These are phyloP conservation scores for Apodemus speciosus DNA, from an alignment of 2,113 vertebrate genomes.

Conservation along the genomic window DNA sequence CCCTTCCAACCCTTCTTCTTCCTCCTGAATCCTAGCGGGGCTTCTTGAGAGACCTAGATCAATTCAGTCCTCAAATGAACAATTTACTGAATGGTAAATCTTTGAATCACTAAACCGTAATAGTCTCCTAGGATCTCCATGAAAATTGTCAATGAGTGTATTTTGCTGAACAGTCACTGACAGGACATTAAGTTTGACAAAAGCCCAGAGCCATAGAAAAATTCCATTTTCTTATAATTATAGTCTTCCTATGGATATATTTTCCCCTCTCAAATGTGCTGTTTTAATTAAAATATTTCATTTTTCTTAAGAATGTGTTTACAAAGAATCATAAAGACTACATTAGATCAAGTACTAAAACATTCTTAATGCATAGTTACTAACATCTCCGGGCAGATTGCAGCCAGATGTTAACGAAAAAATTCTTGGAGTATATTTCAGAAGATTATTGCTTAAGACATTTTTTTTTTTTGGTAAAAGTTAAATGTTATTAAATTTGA, in stretches of 20 bases:
- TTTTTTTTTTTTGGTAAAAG: neutral
- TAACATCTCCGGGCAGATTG: neutral
- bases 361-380: slow-evolving; percentile 6
- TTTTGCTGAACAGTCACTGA: slow-evolving; percentile 40
- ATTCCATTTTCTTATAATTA: slow-evolving; percentile 41
- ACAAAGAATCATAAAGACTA: neutral
- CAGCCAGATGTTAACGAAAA: neutral
- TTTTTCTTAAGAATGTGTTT: slow-evolving; percentile 32
- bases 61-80: neutral
- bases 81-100: neutral
- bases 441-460: slow-evolving; percentile 36
- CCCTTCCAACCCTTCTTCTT: neutral
- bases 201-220: slow-evolving; percentile 2
- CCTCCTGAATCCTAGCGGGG: neutral
- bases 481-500: slow-evolving; percentile 30
- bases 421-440: neutral
- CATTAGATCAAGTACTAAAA: neutral
- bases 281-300: slow-evolving; percentile 53
- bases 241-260: neutral
- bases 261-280: slow-evolving; percentile 24
- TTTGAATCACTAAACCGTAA: slow-evolving; percentile 12
- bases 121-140: slow-evolving; percentile 1
- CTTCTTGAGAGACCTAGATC: neutral
- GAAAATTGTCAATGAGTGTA: neutral
- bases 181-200: slow-evolving; percentile 4